Evolutionary conservation across 2,113 vertebrate genomes (phyloP), one percentile per base, ranked within the genome.

Genomic region (Murina feae): DNA sequence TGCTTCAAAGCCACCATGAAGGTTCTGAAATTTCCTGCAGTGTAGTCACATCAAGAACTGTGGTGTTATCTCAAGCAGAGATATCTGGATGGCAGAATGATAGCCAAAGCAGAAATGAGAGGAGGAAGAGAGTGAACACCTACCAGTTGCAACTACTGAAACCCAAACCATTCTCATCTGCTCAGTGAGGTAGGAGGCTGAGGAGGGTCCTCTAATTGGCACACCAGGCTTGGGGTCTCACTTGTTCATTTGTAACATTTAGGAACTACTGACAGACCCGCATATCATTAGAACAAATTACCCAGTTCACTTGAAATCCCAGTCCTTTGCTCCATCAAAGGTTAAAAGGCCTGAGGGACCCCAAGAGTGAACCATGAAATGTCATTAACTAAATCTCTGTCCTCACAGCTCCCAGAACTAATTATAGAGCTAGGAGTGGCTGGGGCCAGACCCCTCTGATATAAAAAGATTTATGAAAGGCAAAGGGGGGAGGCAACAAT

Each of bases 401-500:
- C 84, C 63, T 91, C 49, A 23, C n/a, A 92, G 90, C 68, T 88
- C 91, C 49, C 63, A 93, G 78, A 76, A 47, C 94, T 97, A 96
- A 96, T 95, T 96, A 97, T 97, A 96, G 95, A 96, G 55, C 49
- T 35, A 60, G 97, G 96, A 97, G 95, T 89, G 96, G 96, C 96
- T 92, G 81, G 85, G 97, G 55, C 95, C 96, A 95, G 95, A 95
- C 87, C 97, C 93, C 92, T 92, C 76, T 32, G 96, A 80, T 96
- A 97, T 96, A 97, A 97, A 97, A 97, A 97, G 96, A 96, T 96
- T 97, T 97, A 97, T 97, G 95, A 97, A 97, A 97, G 95, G 51
- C 96, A 44, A 90, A 94, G 44, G 37, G 55, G 89, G 88, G 35
- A 86, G 94, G 92, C 92, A 95, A 90, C 74, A 35, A 83, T 84